Conservation (phyloP, 2,888 invertebrate genomes). For the Mythimna ferrago region DNA sequence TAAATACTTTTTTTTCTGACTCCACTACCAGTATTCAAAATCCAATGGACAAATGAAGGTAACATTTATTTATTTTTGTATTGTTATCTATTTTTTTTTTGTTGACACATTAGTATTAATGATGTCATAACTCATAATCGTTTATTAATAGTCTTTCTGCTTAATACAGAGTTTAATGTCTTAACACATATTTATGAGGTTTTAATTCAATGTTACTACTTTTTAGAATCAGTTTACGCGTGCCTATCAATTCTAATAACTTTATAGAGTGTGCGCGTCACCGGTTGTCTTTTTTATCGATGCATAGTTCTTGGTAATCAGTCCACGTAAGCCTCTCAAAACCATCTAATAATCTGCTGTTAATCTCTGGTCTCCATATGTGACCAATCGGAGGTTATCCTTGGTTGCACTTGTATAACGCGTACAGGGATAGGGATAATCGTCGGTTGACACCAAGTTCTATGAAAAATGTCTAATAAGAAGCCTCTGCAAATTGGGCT, state of each 20-base stretch:
- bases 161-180: slow-evolving; percentile 4
- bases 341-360: too few species aligned
- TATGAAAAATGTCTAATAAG: too few species aligned
- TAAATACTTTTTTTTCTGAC: slow-evolving; percentile 32
- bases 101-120: not conserved
- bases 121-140: slow-evolving; percentile 1
- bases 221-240: not conserved
- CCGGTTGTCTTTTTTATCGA: too few species aligned
- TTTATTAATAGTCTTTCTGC: not conserved
- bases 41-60: slow-evolving; percentile 61
- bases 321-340: too few species aligned
- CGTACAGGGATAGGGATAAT: too few species aligned
- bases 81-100: not conserved
- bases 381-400: too few species aligned
- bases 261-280: too few species aligned
- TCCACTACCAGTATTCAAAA: slow-evolving; percentile 9
- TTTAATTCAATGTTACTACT: not conserved
- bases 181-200: not conserved
- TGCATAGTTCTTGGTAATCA: too few species aligned
- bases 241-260: not conserved
- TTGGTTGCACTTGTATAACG: too few species aligned
- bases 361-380: too few species aligned
- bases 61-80: slow-evolving; percentile 15
- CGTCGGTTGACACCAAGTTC: too few species aligned
- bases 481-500: too few species aligned